phyloP scores from a whole-genome alignment of 2,113 vertebrate species.

The Numida meleagris region DNA sequence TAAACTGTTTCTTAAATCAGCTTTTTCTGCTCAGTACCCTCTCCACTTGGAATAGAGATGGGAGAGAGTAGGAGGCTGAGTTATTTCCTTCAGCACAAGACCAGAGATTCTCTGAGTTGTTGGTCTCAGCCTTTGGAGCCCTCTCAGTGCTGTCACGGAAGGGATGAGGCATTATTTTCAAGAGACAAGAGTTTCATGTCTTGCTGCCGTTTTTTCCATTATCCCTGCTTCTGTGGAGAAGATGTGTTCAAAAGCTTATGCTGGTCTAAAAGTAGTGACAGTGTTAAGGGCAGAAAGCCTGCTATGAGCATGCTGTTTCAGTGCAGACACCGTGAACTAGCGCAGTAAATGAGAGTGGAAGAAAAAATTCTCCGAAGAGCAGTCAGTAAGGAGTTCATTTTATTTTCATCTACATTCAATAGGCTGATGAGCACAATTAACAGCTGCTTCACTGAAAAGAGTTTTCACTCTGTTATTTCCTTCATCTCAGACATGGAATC shows the following conservation, averaged over 20 bases:
- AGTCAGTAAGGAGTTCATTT: neutral
- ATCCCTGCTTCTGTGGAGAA: neutral
- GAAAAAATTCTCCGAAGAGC: neutral
- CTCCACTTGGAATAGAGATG: neutral
- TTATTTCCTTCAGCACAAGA: neutral
- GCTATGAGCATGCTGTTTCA: neutral
- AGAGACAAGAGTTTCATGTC: neutral
- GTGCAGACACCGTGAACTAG: neutral
- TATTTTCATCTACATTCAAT: neutral
- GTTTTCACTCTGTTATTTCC: neutral
- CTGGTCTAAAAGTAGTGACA: neutral
- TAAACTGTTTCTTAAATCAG: neutral
- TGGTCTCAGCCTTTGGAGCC: neutral
- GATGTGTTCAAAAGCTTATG: neutral
- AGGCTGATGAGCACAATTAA: neutral
- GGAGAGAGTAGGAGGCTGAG: neutral
- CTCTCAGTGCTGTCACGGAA: neutral
- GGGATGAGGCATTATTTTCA: neutral
- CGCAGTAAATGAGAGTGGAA: neutral
- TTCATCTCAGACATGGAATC: neutral
- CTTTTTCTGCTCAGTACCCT: neutral
- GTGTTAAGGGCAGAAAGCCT: neutral
- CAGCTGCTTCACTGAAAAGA: neutral
- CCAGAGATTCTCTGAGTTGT: neutral
- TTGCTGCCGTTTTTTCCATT: neutral